These are phyloP conservation scores for Philypnodon macrostomus DNA, from an alignment of 2,797 vertebrate genomes.

Conservation along the genomic window DNA sequence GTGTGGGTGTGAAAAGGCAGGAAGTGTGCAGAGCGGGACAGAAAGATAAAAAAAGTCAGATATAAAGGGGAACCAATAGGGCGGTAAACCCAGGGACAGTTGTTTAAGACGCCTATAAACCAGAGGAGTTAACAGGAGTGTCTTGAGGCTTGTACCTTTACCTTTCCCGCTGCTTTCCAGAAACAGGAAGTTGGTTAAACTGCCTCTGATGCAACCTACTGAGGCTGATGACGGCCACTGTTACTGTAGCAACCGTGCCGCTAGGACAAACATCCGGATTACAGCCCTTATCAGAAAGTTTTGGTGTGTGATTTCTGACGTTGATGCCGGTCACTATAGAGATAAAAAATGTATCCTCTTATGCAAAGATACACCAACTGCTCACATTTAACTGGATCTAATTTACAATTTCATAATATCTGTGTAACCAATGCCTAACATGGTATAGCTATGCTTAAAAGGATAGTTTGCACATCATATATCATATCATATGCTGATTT, in stretches of 20 bases:
- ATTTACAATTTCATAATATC: no score
- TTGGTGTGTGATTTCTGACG: background rate
- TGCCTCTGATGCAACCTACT: constrained; percentile 63
- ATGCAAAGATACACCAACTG: no score
- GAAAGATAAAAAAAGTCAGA: constrained; percentile 39
- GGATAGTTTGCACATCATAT: no score
- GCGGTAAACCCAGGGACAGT: constrained; percentile 24
- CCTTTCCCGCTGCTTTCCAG: constrained; percentile 38
- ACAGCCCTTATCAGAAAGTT: background rate
- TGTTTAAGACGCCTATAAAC: constrained; percentile 4
- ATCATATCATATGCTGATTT: no score
- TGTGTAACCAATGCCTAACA: no score
- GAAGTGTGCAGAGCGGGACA: constrained; percentile 12
- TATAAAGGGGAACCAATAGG: constrained; percentile 20
- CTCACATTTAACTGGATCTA: no score
- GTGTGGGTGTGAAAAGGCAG: constrained; percentile 33
- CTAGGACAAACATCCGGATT: constrained; percentile 56
- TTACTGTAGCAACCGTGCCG: constrained; percentile 50
- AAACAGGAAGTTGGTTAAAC: constrained; percentile 75
- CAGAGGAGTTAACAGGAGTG: background rate
- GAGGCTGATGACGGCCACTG: constrained; percentile 45
- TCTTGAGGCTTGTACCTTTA: background rate
- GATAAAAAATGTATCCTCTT: background rate
- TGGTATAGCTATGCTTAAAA: no score
- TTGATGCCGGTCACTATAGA: constrained; percentile 1